A percentile compares a stretch with the other conserved stretches of the same genome.
These are phyloP conservation scores for Parambassis ranga DNA, from an alignment of 2,797 vertebrate species.

Conservation along the genomic window DNA sequence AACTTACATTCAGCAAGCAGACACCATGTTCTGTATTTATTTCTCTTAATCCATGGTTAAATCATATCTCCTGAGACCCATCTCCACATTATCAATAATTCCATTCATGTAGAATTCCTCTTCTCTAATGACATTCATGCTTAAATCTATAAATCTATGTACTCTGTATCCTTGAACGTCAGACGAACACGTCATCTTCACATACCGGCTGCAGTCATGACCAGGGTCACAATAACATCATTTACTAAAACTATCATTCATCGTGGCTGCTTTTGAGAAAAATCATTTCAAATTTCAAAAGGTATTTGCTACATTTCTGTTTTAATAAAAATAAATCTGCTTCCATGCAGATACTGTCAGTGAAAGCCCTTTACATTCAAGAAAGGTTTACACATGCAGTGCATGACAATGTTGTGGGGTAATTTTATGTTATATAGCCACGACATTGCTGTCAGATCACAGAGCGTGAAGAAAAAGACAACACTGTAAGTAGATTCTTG, in stretches of 20 bases:
- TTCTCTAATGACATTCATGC: slow-evolving; percentile 27
- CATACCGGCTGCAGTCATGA: not conserved
- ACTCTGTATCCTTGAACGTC: slow-evolving; percentile 32
- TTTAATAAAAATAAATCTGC: slow-evolving; percentile 29
- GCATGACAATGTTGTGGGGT: slow-evolving; percentile 32
- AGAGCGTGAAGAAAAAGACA: slow-evolving; percentile 15
- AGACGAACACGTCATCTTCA: not conserved
- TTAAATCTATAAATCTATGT: too few species aligned
- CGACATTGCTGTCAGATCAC: slow-evolving; percentile 36
- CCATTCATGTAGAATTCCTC: slow-evolving; percentile 28
- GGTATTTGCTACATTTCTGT: not conserved
- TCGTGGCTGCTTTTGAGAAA: slow-evolving; percentile 5
- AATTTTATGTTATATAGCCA: slow-evolving; percentile 61
- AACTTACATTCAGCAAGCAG: slow-evolving; percentile 9
- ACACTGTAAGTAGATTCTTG: slow-evolving; percentile 10
- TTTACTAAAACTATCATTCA: not conserved
- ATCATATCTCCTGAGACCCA: not conserved
- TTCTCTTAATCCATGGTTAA: not conserved
- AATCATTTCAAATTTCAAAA: slow-evolving; percentile 29
- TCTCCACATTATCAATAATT: not conserved
- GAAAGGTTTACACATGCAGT: slow-evolving; percentile 40
- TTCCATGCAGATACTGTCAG: slow-evolving; percentile 22
- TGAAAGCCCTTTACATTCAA: slow-evolving; percentile 15
- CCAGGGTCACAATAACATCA: not conserved
- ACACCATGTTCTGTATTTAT: slow-evolving; percentile 9